Evolutionary conservation across 2,888 invertebrate genomes (phyloP), one percentile per base, ranked within the genome.

Genomic region (Drosophila tripunctata): DNA sequence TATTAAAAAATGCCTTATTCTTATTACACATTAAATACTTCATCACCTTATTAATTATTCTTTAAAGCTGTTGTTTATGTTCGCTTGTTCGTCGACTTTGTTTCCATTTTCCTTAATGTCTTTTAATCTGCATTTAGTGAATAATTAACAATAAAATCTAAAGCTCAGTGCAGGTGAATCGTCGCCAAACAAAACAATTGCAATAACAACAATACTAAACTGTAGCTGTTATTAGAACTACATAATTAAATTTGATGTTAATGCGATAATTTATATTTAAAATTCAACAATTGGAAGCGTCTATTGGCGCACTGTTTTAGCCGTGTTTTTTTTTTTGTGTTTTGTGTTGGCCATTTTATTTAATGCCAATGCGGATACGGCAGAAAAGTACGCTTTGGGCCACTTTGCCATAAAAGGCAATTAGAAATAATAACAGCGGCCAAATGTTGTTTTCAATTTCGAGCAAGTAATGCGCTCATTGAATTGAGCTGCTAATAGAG

Each of bases 401-500:
- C 17, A 21, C 17, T 33, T 33, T 17, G 21, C n/a, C 52, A 41
- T 35, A 15, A 66, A 67, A 70, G 67, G 52, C 82, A 82, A 82
- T 78, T 85, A 75, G 68, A 82, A 85, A 81, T 84, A 81, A 78
- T 70, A 79, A 78, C 70, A 78, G 55, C 33, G 21, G 38, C 55
- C 57, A 57, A 73, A 67, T 67, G 74, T 35, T 67, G 47, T 67
- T 67, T 58, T 55, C 74, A 74, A 72, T 72, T 67, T 63, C 41
- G 54, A 61, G 60, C 57, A 65, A 75, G 64, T 75, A 81, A 77
- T 56, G 60, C n/a, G n/a, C 38, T 24, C 45, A 38, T 36, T 36
- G 44, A 62, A 67, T 62, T 43, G 35, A 51, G 63, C 55, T 77
- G 57, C 57, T 67, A 74, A 66, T 70, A 41, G 24, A 50, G 43